Percentiles rank a stretch among this genome's conserved stretches.
phyloP scores from a whole-genome alignment of 2,797 vertebrate genomes.

The Clarias pachynema region DNA sequence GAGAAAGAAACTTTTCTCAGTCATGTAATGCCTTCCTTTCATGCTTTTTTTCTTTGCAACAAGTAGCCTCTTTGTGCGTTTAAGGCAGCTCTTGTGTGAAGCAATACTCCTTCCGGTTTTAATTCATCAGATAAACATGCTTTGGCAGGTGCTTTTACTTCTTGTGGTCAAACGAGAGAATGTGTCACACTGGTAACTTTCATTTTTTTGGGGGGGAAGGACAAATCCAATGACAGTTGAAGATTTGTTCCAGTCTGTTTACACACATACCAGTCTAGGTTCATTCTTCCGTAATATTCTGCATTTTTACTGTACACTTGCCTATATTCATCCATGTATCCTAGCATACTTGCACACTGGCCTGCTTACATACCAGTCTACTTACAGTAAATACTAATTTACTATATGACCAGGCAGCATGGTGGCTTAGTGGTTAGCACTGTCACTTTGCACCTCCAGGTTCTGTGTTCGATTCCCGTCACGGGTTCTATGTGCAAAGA shows the following conservation, averaged over 20 bases:
- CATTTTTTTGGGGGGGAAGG: not conserved
- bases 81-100: constrained; percentile 42
- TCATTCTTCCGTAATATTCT: not conserved
- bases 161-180: not conserved
- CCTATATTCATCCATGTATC: not conserved
- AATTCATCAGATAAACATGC: constrained; percentile 16
- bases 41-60: constrained; percentile 3
- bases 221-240: not conserved
- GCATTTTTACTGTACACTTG: too few relatives aligned
- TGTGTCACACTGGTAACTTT: not conserved
- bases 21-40: constrained; percentile 24
- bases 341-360: not conserved
- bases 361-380: not conserved
- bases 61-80: constrained; percentile 33
- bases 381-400: not conserved
- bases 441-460: too few relatives aligned
- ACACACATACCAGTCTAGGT: not conserved
- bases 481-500: too few relatives aligned
- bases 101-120: constrained; percentile 26
- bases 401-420: not conserved
- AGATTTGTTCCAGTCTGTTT: not conserved
- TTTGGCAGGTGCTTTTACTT: constrained; percentile 12
- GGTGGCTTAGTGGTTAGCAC: too few relatives aligned
- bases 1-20: constrained; percentile 19
- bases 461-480: too few relatives aligned